Evolutionary conservation across 2,113 vertebrate species (phyloP).

Genomic region (Spheniscus mendiculus): DNA sequence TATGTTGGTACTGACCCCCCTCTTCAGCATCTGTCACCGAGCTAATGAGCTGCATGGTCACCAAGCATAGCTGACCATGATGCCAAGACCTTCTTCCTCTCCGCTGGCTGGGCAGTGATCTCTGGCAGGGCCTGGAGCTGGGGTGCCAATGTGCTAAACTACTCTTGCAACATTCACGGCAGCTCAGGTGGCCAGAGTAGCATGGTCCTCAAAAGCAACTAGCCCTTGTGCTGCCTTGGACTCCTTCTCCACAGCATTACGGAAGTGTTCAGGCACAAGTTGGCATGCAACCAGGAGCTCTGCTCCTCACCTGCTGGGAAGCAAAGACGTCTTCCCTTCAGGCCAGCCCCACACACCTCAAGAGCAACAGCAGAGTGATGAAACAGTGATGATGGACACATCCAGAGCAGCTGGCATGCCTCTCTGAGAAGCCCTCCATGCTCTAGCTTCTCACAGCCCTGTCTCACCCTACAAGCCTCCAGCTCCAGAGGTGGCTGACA

Average conservation of each 20-base stretch:
- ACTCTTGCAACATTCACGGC: background rate
- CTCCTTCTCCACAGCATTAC: background rate
- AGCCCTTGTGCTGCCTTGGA: background rate
- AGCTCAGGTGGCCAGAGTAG: background rate
- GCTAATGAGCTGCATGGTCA: background rate
- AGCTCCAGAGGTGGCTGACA: background rate
- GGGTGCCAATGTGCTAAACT: background rate
- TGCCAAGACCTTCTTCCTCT: background rate
- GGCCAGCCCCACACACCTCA: background rate
- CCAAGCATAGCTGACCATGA: rapidly evolving
- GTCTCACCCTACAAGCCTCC: background rate
- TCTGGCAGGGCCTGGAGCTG: background rate
- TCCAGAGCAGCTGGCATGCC: background rate
- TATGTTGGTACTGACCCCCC: background rate
- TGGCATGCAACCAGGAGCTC: background rate
- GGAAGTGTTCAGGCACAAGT: background rate
- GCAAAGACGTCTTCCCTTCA: background rate
- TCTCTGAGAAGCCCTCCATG: background rate
- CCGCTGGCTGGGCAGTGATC: background rate
- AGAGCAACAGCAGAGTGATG: background rate
- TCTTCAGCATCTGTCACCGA: background rate
- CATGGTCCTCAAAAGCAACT: background rate
- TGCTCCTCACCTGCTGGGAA: background rate
- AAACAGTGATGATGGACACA: background rate
- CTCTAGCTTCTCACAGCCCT: background rate